Evolutionary conservation across 2,888 invertebrate genomes (phyloP).

Genomic region (Sinopyrophorus schimmeli): DNA sequence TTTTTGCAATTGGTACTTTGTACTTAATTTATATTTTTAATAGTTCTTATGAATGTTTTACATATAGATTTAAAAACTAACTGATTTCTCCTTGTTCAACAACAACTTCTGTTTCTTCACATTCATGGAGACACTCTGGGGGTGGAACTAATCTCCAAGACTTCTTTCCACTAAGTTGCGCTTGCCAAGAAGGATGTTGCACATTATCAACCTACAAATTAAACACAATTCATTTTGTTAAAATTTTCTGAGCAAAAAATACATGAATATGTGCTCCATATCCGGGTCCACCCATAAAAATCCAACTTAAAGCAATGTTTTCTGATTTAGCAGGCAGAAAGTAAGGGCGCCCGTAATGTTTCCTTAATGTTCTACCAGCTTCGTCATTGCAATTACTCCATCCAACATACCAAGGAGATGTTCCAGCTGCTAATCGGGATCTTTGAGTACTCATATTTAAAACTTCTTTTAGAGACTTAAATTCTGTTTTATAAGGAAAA

Average conservation of each 20-base stretch:
- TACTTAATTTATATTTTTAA: background rate
- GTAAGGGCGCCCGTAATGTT: slow-evolving; percentile 82
- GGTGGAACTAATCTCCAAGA: slow-evolving; percentile 90
- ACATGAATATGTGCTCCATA: slow-evolving; percentile 96
- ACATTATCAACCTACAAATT: slow-evolving; percentile 86
- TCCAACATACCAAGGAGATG: slow-evolving; percentile 66
- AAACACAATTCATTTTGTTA: background rate
- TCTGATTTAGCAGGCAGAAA: slow-evolving; percentile 87
- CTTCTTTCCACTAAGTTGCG: slow-evolving; percentile 88
- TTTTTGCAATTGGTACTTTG: too few relatives aligned
- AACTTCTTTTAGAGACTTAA: slow-evolving; percentile 76
- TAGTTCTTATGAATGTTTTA: background rate
- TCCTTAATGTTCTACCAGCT: slow-evolving; percentile 74
- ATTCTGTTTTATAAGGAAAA: slow-evolving; percentile 90
- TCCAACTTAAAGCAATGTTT: slow-evolving; percentile 90
- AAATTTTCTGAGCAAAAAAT: too few relatives aligned
- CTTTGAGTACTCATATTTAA: slow-evolving; percentile 77
- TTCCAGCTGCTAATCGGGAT: slow-evolving; percentile 59
- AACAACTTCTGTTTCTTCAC: slow-evolving; percentile 67
- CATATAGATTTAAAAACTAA: slow-evolving; percentile 61
- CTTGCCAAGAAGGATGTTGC: slow-evolving; percentile 94
- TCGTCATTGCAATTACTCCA: slow-evolving; percentile 94
- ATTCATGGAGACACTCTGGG: slow-evolving; percentile 85
- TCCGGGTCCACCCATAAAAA: slow-evolving; percentile 95
- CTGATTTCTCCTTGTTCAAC: slow-evolving; percentile 90